Base-by-base conservation (phyloP, 1,140 invertebrate genomes). In the Lordiphosa clarofinis region DNA sequence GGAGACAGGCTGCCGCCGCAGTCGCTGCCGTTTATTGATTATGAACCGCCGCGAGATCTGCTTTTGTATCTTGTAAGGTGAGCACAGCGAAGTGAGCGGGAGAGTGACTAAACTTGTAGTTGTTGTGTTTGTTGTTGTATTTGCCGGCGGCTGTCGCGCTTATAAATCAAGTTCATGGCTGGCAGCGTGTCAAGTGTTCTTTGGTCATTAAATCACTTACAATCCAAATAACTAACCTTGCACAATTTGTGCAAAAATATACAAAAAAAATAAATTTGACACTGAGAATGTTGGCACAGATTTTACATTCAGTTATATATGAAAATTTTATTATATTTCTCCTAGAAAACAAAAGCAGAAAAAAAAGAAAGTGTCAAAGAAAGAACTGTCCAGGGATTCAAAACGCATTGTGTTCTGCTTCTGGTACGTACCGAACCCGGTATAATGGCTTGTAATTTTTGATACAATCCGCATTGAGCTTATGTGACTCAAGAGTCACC, bases 21-120 rank as follows among this genome's bases (percentile, higher is more conserved):
- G 1, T 8, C 37, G 55, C 15, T 15, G 11, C 55, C 63, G 49
- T 46, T 49, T 58, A 54, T 66, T 46, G 89, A 90, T 57, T 92
- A 91, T 81, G 90, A 92, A 52, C 92, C 92, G 24, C 92, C 92
- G n/a, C 92, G 91, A 65, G 90, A 92, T 52, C 81, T 93, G 40
- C 89, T 93, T 19, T 84, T 92, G 37, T 92, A 92, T 87, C 89
- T 93, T 56, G 92, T 92, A 78, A 92, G 92, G 92, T 93, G 90
- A 91, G 76, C 75, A 36, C 58, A 47, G 61, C 28, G 7, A 31
- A 31, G 28, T 31, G 28, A 31, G 28, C 28, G 28, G 28, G 28
- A 31, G 28, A 31, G 28, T 31, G 28, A 31, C 28, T 31, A 31
- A 31, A 31, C 28, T 31, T 31, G 28, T 31, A 31, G 28, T 31